phyloP scores from a whole-genome alignment of 1,140 invertebrate species.

The Adelges cooleyi region DNA sequence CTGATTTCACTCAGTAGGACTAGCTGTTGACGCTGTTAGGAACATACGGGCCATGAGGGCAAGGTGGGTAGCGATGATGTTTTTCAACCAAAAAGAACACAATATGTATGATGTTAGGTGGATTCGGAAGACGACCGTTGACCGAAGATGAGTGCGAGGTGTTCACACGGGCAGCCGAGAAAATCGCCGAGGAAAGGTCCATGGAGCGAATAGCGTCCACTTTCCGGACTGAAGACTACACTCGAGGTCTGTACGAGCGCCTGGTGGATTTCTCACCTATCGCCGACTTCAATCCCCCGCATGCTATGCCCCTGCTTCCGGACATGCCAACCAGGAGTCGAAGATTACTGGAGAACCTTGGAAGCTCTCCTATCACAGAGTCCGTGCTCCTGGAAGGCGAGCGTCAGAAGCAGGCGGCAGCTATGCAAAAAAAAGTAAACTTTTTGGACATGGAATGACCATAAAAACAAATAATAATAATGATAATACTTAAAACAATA shows the following conservation, averaged over 20 bases:
- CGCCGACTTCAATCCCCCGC: conserved; percentile 42
- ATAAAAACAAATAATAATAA: too few relatives aligned
- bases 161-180: background rate
- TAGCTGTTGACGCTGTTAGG: too few relatives aligned
- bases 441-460: background rate
- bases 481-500: too few relatives aligned
- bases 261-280: conserved; percentile 41
- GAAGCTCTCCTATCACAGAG: conserved; percentile 43
- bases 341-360: conserved; percentile 49
- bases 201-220: conserved; percentile 44
- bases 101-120: conserved; percentile 16
- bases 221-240: conserved; percentile 42
- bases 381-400: conserved; percentile 31
- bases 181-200: conserved; percentile 42
- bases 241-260: conserved; percentile 39
- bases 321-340: conserved; percentile 50
- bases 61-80: too few relatives aligned
- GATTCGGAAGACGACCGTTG: conserved; percentile 4
- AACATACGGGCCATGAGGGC: too few relatives aligned
- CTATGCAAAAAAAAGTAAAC: conserved; percentile 38
- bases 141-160: conserved; percentile 16
- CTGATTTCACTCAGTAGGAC: too few relatives aligned
- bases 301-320: conserved; percentile 51
- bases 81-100: too few relatives aligned
- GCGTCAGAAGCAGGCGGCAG: conserved; percentile 16